Evolutionary conservation across 2,888 invertebrate genomes (phyloP).

Genomic region (Thelaira solivaga): DNA sequence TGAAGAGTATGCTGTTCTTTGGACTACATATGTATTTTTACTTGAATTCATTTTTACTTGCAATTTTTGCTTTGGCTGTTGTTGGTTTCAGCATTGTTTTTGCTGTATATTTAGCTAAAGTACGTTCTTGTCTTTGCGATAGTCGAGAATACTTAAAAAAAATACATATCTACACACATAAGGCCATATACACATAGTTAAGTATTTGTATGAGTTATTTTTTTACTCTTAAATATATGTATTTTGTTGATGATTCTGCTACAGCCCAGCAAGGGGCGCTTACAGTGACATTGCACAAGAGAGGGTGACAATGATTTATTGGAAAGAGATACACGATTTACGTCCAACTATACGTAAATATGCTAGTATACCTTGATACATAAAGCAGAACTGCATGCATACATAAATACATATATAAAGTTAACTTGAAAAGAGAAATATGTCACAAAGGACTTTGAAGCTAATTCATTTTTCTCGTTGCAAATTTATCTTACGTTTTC

Average conservation of each 20-base stretch:
- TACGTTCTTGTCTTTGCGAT: constrained; percentile 63
- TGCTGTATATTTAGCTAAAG: constrained; percentile 37
- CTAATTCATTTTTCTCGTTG: too few relatives aligned
- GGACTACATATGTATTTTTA: constrained; percentile 40
- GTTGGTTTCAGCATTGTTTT: not conserved
- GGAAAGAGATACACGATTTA: constrained; percentile 73
- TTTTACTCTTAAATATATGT: constrained; percentile 31
- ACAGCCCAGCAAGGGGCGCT: constrained; percentile 71
- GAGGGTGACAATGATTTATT: constrained; percentile 76
- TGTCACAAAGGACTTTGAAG: too few relatives aligned
- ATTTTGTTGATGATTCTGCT: constrained; percentile 47
- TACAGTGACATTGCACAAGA: constrained; percentile 73
- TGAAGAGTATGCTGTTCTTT: constrained; percentile 7
- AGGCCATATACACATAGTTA: too few relatives aligned
- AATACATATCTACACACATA: too few relatives aligned
- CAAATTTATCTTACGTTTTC: too few relatives aligned
- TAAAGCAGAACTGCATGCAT: not conserved
- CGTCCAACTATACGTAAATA: not conserved
- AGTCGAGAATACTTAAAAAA: constrained; percentile 47
- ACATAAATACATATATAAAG: too few relatives aligned
- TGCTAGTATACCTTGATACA: not conserved
- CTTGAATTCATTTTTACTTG: constrained; percentile 48
- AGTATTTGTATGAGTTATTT: too few relatives aligned
- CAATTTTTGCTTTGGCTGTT: constrained; percentile 10
- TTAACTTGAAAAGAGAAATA: too few relatives aligned